Base-by-base conservation (phyloP, 2,888 invertebrate genomes). In the Allygus modestus region DNA sequence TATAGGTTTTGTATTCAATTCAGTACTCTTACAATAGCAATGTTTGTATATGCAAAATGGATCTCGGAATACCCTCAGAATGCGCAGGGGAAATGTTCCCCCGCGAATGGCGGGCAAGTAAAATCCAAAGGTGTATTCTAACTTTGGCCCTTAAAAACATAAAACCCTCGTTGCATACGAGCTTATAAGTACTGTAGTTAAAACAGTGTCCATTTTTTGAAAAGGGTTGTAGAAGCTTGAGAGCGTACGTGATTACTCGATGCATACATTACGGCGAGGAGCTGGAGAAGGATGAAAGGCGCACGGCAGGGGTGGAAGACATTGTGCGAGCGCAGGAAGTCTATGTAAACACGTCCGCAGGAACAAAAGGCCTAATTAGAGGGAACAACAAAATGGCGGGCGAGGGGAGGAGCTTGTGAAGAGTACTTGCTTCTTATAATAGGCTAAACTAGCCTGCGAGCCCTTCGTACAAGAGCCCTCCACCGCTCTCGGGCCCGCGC, bases 381-480 rank as follows among this genome's bases (percentile, higher is more conserved):
- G 79, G 79, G 79, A 71, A 79, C 79, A 79, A 79, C 79, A 79
- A 79, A 79, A 79, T 79, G 79, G 79, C 79, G 79, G 79, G 79
- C 33, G 79, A 79, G 79, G 79, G 77, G 79, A n/a, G 79, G 79
- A 33, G 79, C 79, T 79, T 79, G 33, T 79, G 28, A 31, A 79
- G 79, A 51, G 79, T 79, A 79, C 79, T 79, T 79, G 79, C 33
- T 51, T 58, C 79, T 58, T 79, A 79, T 79, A 79, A 79, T 79
- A 79, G 79, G 79, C 79, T 79, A 79, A 79, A 79, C 79, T 79
- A 79, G 79, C 79, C 79, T 54, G 58, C 58, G 79, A 58, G 58
- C 37, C 54, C 54, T 58, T 20, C 28, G 23, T 20, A 58, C 54
- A 58, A 79, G 79, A 33, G 79, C 58, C 46, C 79, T 79, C 46